Percentiles rank a stretch among this genome's conserved stretches.
Evolutionary conservation across 2,797 vertebrate species (phyloP).

Genomic region (Sebastes minor): DNA sequence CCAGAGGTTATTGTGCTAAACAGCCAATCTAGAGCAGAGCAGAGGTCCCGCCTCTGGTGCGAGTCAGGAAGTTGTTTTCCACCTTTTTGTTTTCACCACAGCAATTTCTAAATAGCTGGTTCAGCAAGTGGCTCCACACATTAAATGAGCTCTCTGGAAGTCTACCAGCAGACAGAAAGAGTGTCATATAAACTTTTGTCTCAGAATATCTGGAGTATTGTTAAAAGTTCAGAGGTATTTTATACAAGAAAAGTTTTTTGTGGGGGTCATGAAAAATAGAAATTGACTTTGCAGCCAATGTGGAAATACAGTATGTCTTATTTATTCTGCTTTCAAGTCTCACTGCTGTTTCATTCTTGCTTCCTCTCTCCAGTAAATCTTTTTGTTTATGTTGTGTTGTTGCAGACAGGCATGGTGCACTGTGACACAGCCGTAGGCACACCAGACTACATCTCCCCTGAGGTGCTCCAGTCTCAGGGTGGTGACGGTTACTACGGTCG

Average conservation of each 20-base stretch:
- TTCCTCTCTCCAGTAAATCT: neutral
- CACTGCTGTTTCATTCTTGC: neutral
- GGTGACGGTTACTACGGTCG: conserved; percentile 92
- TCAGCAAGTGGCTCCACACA: conserved; percentile 19
- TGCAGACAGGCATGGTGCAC: conserved; percentile 94
- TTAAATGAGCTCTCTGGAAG: conserved; percentile 11
- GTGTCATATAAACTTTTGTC: neutral
- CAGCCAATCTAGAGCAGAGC: neutral
- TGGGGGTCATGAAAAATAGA: neutral
- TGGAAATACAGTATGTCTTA: neutral
- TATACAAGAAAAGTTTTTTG: neutral
- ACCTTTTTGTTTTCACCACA: conserved; percentile 54
- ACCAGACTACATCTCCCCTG: conserved; percentile 97
- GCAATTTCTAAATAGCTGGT: conserved; percentile 48
- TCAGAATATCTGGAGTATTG: neutral
- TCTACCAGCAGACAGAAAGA: neutral
- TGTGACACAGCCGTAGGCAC: conserved; percentile 98
- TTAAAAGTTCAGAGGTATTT: neutral
- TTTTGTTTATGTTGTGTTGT: conserved; percentile 17
- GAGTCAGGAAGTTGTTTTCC: conserved; percentile 43
- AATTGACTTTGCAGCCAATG: neutral
- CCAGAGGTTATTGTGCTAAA: conserved; percentile 28
- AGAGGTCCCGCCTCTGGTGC: conserved; percentile 14
- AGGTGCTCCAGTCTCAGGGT: conserved; percentile 95
- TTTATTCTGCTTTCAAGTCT: neutral